Conservation (phyloP, 2,888 invertebrate genomes). For the Halictus ligatus region DNA sequence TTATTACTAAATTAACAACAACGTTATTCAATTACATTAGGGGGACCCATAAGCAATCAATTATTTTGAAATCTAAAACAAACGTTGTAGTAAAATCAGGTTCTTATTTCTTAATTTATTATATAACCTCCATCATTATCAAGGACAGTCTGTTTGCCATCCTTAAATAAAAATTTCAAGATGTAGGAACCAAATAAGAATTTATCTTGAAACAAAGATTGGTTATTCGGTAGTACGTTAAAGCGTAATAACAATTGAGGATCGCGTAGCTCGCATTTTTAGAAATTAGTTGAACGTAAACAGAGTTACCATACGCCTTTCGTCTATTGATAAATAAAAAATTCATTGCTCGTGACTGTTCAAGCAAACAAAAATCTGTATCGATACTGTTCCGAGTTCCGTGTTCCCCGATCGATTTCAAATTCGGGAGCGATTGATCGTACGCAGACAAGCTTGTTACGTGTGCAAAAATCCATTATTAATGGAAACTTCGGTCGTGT, state of each 20-base stretch:
- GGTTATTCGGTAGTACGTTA: neutral
- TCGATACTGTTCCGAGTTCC: neutral
- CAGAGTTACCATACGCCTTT: neutral
- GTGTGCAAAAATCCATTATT: slow-evolving; percentile 25
- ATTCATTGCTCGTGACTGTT: neutral
- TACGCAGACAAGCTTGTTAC: slow-evolving; percentile 34
- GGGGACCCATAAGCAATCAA: too few species aligned
- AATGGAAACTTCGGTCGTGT: slow-evolving; percentile 1
- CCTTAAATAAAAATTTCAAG: neutral
- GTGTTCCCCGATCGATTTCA: neutral
- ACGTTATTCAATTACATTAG: neutral
- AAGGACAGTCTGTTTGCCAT: too few species aligned
- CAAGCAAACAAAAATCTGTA: neutral
- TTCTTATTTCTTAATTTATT: too few species aligned
- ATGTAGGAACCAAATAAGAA: too few species aligned
- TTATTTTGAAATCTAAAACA: too few species aligned
- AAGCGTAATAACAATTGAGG: neutral
- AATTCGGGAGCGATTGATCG: slow-evolving; percentile 24
- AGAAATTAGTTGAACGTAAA: neutral
- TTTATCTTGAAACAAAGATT: neutral
- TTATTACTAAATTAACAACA: slow-evolving; percentile 2
- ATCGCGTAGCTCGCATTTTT: neutral
- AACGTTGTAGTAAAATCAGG: too few species aligned
- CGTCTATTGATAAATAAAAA: neutral
- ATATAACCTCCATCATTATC: too few species aligned